A percentile compares a stretch with the other conserved stretches of the same genome.
Evolutionary conservation across 2,888 invertebrate species (phyloP).

Genomic region (Epiblema foenella): DNA sequence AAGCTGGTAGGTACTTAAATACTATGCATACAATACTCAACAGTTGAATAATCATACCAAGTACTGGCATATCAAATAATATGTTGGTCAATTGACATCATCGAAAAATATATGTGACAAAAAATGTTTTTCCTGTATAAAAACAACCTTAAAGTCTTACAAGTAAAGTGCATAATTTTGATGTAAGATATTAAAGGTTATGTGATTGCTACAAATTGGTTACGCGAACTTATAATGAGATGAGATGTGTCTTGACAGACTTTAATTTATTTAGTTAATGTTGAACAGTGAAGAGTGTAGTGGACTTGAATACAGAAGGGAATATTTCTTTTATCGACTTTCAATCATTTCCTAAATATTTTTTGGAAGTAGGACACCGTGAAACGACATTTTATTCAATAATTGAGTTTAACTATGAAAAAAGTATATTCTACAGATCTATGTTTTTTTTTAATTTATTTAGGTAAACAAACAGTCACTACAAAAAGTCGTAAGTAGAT

Average conservation of each 20-base stretch:
- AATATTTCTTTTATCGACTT: not conserved
- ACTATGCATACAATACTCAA: not conserved
- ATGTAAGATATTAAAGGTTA: constrained; percentile 9
- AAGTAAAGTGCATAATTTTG: not conserved
- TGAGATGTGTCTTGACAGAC: constrained; percentile 45
- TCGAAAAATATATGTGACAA: not conserved
- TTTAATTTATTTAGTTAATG: constrained; percentile 52
- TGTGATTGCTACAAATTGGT: constrained; percentile 39
- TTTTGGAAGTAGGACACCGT: no score
- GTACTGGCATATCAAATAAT: not conserved
- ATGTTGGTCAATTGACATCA: not conserved
- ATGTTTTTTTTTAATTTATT: no score
- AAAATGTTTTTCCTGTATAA: not conserved
- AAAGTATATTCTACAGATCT: no score
- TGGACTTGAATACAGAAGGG: not conserved
- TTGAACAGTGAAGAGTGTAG: constrained; percentile 43
- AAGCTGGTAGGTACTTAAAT: not conserved
- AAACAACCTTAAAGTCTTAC: not conserved
- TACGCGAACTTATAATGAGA: constrained; percentile 43
- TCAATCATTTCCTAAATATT: no score
- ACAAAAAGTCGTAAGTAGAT: no score
- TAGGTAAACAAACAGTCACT: no score
- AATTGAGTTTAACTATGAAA: no score
- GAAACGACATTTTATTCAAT: no score
- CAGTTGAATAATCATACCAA: not conserved